These are phyloP conservation scores for Platyrinchus mystaceus DNA, from an alignment of 2,797 vertebrate species.

Conservation along the genomic window DNA sequence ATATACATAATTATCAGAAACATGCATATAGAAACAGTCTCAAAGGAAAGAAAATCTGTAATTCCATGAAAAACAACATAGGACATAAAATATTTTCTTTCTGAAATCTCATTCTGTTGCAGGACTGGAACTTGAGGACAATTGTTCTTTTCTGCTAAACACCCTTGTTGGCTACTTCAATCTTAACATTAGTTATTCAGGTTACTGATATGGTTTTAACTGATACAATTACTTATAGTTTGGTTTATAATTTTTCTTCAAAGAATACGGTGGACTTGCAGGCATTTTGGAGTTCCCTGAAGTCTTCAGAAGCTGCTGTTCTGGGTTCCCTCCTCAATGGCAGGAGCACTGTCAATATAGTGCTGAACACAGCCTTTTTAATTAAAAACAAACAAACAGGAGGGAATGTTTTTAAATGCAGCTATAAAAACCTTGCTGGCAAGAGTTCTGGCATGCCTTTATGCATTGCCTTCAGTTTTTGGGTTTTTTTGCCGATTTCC, in stretches of 20 bases:
- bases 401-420: not conserved
- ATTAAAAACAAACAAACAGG: not conserved
- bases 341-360: not conserved
- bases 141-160: not conserved
- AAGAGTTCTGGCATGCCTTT: not conserved
- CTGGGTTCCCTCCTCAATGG: not conserved
- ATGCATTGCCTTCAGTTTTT: not conserved
- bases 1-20: not conserved
- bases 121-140: not conserved
- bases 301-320: not conserved
- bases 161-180: not conserved
- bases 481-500: not conserved
- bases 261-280: not conserved
- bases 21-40: not conserved
- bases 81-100: not conserved
- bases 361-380: not conserved
- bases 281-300: not conserved
- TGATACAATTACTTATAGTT: not conserved
- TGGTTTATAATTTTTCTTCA: not conserved
- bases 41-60: not conserved
- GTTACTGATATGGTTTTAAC: not conserved
- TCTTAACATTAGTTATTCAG: not conserved
- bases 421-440: not conserved
- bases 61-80: not conserved
- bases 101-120: not conserved